Evolutionary conservation across 2,797 vertebrate genomes (phyloP).

Genomic region (Pangasius krempfi): DNA sequence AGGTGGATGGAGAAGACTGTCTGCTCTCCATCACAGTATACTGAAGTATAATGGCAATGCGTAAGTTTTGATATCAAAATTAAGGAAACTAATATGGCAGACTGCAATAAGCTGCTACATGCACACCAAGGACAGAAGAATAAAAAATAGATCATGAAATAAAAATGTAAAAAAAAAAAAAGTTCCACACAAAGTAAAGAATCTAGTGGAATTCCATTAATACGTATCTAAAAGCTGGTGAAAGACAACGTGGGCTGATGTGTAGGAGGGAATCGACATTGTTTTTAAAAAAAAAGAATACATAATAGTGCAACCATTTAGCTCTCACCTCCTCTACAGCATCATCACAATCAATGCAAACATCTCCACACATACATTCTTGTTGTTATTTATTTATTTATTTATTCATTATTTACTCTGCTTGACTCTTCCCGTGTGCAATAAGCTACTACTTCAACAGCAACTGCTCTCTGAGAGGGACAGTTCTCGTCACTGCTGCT

Average conservation of each 20-base stretch:
- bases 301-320: constrained; percentile 17
- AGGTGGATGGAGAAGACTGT: background rate
- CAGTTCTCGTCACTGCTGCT: background rate
- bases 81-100: background rate
- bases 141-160: background rate
- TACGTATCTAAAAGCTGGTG: constrained; percentile 13
- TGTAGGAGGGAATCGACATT: constrained; percentile 18
- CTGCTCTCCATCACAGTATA: background rate
- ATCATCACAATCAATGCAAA: constrained; percentile 44
- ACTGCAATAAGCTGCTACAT: background rate
- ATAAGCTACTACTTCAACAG: constrained; percentile 4
- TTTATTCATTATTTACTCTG: background rate
- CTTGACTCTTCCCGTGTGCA: background rate
- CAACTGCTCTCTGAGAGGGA: background rate
- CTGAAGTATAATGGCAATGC: background rate
- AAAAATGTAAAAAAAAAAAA: background rate
- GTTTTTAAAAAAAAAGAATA: background rate
- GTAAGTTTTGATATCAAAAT: background rate
- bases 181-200: background rate
- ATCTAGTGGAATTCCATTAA: constrained; percentile 15
- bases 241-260: constrained; percentile 20
- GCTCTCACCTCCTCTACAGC: constrained; percentile 28
- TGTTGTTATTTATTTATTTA: background rate
- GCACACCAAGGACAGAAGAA: background rate
- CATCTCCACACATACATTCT: constrained; percentile 12